Percentiles rank a stretch among this genome's conserved stretches.
Evolutionary conservation across 2,797 vertebrate genomes (phyloP).

Genomic region (Acipenser transmontanus): DNA sequence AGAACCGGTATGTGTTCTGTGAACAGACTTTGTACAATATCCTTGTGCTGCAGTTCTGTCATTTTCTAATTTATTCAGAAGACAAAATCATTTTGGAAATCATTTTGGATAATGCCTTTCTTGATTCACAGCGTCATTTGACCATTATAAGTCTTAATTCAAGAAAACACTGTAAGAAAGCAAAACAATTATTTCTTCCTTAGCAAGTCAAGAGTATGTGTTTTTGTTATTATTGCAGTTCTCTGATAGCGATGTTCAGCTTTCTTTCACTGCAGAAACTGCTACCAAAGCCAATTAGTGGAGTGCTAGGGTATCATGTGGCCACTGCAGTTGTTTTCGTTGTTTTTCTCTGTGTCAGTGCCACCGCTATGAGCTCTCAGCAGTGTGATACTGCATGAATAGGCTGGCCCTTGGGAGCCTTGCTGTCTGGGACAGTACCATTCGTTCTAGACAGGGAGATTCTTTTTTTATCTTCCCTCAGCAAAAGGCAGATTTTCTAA

Average conservation of each 20-base stretch:
- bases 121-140: too few species aligned
- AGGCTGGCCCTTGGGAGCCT: conserved; percentile 47
- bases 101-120: too few species aligned
- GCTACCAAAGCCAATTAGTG: not conserved
- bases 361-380: conserved; percentile 20
- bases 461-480: conserved; percentile 22
- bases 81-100: too few species aligned
- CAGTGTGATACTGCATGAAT: conserved; percentile 30
- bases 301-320: not conserved
- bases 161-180: too few species aligned
- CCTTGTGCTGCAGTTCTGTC: too few species aligned
- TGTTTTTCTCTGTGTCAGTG: conserved; percentile 12
- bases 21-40: too few species aligned
- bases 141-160: too few species aligned
- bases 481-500: not conserved
- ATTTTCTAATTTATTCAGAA: too few species aligned
- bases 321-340: conserved; percentile 19
- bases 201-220: too few species aligned
- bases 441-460: conserved; percentile 59
- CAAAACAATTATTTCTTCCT: too few species aligned
- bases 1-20: too few species aligned
- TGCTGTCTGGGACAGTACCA: conserved; percentile 62
- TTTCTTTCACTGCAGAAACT: conserved; percentile 9
- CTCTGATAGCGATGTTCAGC: not conserved
- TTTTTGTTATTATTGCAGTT: not conserved